Base-by-base conservation (phyloP, 30 jellyfish, hydroid and myxozoan genomes). In the Hydractinia symbiolongicarpus region DNA sequence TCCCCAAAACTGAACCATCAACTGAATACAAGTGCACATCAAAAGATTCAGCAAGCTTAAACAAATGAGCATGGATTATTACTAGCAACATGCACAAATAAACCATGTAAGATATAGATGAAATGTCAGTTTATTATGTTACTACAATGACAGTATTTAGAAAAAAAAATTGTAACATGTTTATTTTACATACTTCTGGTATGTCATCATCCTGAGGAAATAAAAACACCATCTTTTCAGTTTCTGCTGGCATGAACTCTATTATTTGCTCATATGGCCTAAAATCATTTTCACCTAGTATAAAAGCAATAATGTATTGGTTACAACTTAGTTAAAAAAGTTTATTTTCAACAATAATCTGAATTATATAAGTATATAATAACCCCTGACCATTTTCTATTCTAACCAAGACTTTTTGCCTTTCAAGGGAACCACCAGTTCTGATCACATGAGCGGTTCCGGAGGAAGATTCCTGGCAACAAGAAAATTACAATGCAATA, bases 201-300 rank as follows among this genome's bases (percentile, higher is more conserved):
- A 83, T 73, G 55, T 75, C 82, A 66, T 93, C 98, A 58, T 85
- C 86, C 4, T 4, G 72, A 61, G 98, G 94, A 67, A 20, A 83
- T 17, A 93, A 64, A 44, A 4, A 83, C 62, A 83, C 58, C 14
- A 76, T 52, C 56, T 50, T 30, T 55, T 50, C 62, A 7, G 89
- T 69, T 14, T 72, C 81, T 49, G 88, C 87, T 30, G 82, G 87
- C 13, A 15, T 17, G 61, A 93, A 93, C 6, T 11, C 73, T 54
- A 87, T 66, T 6, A 74, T 40, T 6, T 7, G 53, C 44, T 52
- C 57, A 53, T 9, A 54, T 15, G 83, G 54, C 8, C 54, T 17
- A 68, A 93, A 93, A 60, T 93, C 98, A 55, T 64, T 71, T 53
- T 51, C 82, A 14, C 96, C 98, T 91, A 54, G 14, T 58, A 86